Evolutionary conservation across 2,888 invertebrate genomes (phyloP).

Genomic region (Clivina fossor): DNA sequence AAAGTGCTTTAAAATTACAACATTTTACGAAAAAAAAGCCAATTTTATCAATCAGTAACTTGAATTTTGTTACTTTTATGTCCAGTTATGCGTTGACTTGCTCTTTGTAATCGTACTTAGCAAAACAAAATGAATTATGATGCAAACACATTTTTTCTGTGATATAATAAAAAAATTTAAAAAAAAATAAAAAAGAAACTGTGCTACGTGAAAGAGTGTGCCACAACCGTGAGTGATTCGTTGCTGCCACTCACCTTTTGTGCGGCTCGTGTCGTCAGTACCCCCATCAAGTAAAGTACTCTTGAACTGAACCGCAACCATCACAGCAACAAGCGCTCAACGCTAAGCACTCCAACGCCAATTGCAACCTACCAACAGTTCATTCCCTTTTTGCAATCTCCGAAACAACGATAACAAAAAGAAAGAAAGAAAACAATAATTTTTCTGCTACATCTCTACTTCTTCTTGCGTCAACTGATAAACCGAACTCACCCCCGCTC

Average conservation of each 20-base stretch:
- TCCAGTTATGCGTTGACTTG: constrained; percentile 34
- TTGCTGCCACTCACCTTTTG: constrained; percentile 17
- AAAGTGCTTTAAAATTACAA: constrained; percentile 53
- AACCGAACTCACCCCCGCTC: too few relatives aligned
- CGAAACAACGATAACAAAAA: too few relatives aligned
- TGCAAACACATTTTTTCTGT: constrained; percentile 38
- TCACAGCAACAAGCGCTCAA: neutral
- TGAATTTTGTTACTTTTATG: constrained; percentile 32
- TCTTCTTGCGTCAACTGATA: too few relatives aligned
- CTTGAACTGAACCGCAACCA: constrained; percentile 6
- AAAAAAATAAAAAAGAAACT: too few relatives aligned
- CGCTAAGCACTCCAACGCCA: neutral
- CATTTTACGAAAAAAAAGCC: constrained; percentile 33
- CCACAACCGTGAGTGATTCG: constrained; percentile 30
- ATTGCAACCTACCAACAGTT: constrained; percentile 6
- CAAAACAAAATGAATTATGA: constrained; percentile 24
- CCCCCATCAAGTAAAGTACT: neutral
- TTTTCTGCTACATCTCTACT: too few relatives aligned
- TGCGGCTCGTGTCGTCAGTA: constrained; percentile 25
- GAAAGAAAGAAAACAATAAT: neutral
- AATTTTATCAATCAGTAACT: constrained; percentile 33
- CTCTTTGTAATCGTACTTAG: constrained; percentile 30
- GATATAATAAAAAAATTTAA: too few relatives aligned
- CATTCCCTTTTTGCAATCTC: too few relatives aligned
- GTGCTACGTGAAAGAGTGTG: constrained; percentile 33